Conservation (phyloP, 2,797 vertebrate species). For the Eremophila alpestris region DNA sequence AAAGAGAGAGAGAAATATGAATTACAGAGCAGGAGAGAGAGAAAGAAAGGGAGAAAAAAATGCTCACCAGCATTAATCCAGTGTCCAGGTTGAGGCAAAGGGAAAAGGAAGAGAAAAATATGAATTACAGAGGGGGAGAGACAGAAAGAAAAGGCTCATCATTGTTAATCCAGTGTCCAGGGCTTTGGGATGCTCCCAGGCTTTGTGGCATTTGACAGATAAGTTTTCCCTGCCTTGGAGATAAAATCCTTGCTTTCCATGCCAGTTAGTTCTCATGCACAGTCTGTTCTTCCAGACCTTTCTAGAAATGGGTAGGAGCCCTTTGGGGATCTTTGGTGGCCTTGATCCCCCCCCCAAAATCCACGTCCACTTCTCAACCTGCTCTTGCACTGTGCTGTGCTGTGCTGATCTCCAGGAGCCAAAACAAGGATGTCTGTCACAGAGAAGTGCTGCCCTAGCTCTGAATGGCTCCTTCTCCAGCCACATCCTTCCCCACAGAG, state of each 20-base stretch:
- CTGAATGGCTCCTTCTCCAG: neutral
- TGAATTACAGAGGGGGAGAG: neutral
- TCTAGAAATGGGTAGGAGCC: neutral
- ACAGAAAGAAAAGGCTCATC: neutral
- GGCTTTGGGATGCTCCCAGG: neutral
- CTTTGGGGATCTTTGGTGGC: neutral
- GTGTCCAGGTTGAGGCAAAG: neutral
- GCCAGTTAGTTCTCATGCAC: too few species aligned
- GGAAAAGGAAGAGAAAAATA: neutral
- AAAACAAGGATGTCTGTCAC: neutral
- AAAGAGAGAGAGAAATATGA: neutral
- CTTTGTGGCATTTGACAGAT: too few species aligned
- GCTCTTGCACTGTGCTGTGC: neutral
- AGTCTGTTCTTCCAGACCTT: neutral
- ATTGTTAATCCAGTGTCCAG: neutral
- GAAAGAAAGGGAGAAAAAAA: too few species aligned
- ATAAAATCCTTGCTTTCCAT: neutral
- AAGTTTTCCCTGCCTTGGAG: neutral
- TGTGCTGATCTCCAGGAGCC: neutral
- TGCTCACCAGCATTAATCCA: neutral
- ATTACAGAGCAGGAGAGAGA: neutral
- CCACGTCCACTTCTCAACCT: neutral
- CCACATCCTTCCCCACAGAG: neutral
- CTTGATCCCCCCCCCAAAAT: accelerated
- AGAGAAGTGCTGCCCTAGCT: neutral